Percentiles rank a stretch among this genome's conserved stretches.
Conservation (phyloP, 1,140 invertebrate genomes). For the Calycopis cecrops region DNA sequence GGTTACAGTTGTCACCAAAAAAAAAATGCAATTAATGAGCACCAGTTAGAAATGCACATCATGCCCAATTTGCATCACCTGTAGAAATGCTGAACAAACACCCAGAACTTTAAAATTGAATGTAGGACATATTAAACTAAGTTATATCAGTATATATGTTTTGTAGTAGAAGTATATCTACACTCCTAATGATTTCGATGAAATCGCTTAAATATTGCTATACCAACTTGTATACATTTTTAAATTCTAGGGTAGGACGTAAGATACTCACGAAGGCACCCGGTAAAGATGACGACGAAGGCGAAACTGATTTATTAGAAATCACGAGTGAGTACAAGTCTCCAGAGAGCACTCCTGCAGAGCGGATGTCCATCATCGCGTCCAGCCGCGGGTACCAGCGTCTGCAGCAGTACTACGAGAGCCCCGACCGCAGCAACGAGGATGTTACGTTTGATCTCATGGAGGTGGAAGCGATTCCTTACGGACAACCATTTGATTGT, state of each 20-base stretch:
- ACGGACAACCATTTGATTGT: slow-evolving; percentile 81
- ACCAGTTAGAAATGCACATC: no score
- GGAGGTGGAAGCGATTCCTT: slow-evolving; percentile 80
- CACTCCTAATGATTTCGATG: background rate
- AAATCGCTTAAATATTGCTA: background rate
- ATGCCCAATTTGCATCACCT: no score
- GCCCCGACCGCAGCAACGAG: slow-evolving; percentile 73
- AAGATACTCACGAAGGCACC: slow-evolving; percentile 84
- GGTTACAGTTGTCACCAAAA: no score
- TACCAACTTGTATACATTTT: no score
- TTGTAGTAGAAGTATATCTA: no score
- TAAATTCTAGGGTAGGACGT: slow-evolving; percentile 78
- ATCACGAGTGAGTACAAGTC: slow-evolving; percentile 84
- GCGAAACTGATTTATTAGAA: slow-evolving; percentile 80
- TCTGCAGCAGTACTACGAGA: slow-evolving; percentile 78
- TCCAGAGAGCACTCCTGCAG: slow-evolving; percentile 78
- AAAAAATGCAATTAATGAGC: no score
- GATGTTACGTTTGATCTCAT: slow-evolving; percentile 82
- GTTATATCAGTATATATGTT: no score
- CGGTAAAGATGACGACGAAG: slow-evolving; percentile 77
- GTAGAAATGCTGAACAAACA: no score
- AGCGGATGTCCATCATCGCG: slow-evolving; percentile 79
- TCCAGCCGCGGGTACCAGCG: slow-evolving; percentile 77
- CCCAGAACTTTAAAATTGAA: no score
- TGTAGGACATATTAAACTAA: no score